These are phyloP conservation scores for Noctuana brunneofusca DNA, from an alignment of 2,888 invertebrate genomes.

Conservation along the genomic window DNA sequence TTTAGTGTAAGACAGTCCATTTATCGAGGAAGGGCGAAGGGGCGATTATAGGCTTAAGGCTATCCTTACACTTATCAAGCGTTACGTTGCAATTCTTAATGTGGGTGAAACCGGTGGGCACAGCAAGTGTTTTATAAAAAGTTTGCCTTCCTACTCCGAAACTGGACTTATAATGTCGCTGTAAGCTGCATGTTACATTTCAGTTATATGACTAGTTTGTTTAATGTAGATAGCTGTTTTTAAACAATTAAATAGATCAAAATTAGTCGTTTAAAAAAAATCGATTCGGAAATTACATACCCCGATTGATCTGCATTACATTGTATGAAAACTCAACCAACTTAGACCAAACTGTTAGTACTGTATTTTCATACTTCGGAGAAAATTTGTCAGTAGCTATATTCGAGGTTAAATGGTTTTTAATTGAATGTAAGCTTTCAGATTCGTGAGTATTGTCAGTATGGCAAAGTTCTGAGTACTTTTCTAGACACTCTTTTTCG, in stretches of 20 bases:
- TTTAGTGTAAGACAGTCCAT: no score
- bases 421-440: conserved; percentile 38
- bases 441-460: conserved; percentile 47
- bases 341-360: conserved; percentile 61
- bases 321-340: conserved; percentile 72
- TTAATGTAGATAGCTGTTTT: no score
- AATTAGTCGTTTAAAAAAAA: not conserved
- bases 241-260: not conserved
- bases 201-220: no score
- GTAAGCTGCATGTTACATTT: no score
- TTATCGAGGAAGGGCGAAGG: no score
- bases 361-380: conserved; percentile 46
- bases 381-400: conserved; percentile 39
- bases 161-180: no score
- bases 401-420: conserved; percentile 20
- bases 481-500: conserved; percentile 58
- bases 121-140: no score
- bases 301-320: conserved; percentile 64
- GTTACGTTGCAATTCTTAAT: no score
- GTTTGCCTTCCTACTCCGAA: no score
- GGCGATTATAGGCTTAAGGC: no score
- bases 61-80: no score
- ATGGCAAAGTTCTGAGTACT: conserved; percentile 49
- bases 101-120: no score
- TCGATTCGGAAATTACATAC: conserved; percentile 42